Base-by-base conservation (phyloP, 2,797 vertebrate species). In the Protosalanx chinensis region DNA sequence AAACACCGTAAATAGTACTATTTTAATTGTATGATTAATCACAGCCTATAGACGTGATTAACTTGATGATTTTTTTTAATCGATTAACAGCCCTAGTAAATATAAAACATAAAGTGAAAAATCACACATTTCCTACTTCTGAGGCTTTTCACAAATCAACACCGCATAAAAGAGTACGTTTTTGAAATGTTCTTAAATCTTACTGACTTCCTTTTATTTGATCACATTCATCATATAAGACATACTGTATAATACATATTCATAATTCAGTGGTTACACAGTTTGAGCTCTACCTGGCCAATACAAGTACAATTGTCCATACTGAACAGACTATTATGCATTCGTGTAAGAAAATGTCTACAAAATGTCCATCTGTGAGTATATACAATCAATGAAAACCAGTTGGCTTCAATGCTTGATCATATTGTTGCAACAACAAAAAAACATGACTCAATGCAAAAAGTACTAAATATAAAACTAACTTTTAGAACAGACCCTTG, bases 401-500 rank as follows among this genome's bases (percentile, higher is more conserved):
- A 29, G 30, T n/a, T 8, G 23, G 51, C 56, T 20, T 33, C 13
- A 57, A 33, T 15, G 16, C 16, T 62, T 59, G 74, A 63, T 59
- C 35, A 70, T 23, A 3, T 64, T n/a, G 29, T 51, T 30, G 23
- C 23, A 20, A 59, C 8, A 69, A 37, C 0, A 60, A 60, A 57
- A 23, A 51, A 37, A 60, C 33, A 41, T 3, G 27, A 29, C 41
- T 58, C 18, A 5, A 59, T 27, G 23, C 12, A 63, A n/a, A 60
- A 58, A 15, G 12, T 46, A 46, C 41, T 46, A 13, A 46, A 57
- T 64, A 66, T 23, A 41, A 51, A 63, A 68, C 72, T 32, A 67
- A 35, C 77, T 76, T 85, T 88, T 88, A 94, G 85, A 94, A 94
- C 56, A 94, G 87, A 67, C 82, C 87, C 78, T 93, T 94, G 86